Percentiles rank a stretch among this genome's conserved stretches.
phyloP scores from a whole-genome alignment of 2,888 invertebrate genomes.

The Anoplius nigerrimus region DNA sequence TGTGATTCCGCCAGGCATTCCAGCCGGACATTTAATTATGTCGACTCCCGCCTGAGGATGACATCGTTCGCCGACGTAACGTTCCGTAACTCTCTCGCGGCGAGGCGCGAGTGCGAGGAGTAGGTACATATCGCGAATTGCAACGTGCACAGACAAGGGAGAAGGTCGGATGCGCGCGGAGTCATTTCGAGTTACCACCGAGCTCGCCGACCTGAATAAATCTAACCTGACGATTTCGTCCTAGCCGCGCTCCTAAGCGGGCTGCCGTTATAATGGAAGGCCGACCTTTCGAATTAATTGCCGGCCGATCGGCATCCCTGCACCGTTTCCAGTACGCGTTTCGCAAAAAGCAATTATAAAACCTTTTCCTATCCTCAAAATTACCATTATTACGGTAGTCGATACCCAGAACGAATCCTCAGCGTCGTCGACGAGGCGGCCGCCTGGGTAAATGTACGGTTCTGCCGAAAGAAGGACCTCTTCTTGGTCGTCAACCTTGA shows the following conservation, averaged over 20 bases:
- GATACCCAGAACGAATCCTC: too few relatives aligned
- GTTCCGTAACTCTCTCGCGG: too few relatives aligned
- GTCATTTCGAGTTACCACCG: conserved; percentile 34
- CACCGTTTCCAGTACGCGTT: too few relatives aligned
- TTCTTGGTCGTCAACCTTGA: too few relatives aligned
- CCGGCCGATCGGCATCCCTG: neutral
- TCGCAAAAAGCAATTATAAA: too few relatives aligned
- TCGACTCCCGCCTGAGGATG: conserved; percentile 49
- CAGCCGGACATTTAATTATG: conserved; percentile 58
- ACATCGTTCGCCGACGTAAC: conserved; percentile 37
- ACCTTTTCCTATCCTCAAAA: too few relatives aligned
- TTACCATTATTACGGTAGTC: too few relatives aligned
- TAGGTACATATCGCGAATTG: too few relatives aligned
- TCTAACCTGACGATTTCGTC: conserved; percentile 17
- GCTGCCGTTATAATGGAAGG: conserved; percentile 27
- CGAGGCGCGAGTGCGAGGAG: too few relatives aligned
- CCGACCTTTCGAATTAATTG: conserved; percentile 40
- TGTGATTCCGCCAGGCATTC: conserved; percentile 17
- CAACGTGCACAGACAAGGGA: neutral
- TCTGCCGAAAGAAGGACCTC: too few relatives aligned
- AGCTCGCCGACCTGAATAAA: conserved; percentile 42
- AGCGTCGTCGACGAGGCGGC: too few relatives aligned
- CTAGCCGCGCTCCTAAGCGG: conserved; percentile 13
- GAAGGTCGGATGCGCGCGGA: conserved; percentile 28
- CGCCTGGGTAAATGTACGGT: too few relatives aligned